Evolutionary conservation across 2,888 invertebrate species (phyloP), one percentile per base, ranked within the genome.

Genomic region (Chalcosyrphus nemorum): DNA sequence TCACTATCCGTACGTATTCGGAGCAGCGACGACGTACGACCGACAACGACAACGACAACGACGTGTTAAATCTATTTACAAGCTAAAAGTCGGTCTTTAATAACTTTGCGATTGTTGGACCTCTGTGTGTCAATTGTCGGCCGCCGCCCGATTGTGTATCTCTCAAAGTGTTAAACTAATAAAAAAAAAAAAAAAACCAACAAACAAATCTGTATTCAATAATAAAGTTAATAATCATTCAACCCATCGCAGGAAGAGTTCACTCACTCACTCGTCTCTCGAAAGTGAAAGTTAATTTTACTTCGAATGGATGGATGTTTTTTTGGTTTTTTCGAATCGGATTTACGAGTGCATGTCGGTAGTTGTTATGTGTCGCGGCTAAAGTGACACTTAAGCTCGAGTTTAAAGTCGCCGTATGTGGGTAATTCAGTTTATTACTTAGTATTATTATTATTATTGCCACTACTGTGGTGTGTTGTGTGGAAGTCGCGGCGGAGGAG

Each of bases 1-100:
- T 90, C 90, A 88, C 88, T 86, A 88, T 89, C 89, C 86, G 89
- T 89, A 88, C 89, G 89, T 89, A 89, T 89, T 88, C 89, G 88
- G 50, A 82, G 77, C 72, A 89, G 88, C 29, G 29, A 29, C 29
- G 29, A 29, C 88, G 88, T 24, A 89, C 88, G 88, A 88, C 86
- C 89, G 65, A 81, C 52, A 68, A 65, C 41, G 15, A 57, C 56
- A 54, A 47, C 17, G 7, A 66, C n/a, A n/a, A n/a, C n/a, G n/a
- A 65, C 43, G 47, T 52, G 61, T 19, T 6, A 35, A 57, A 17
- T 50, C 35, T 27, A 24, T 24, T 54, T 29, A 52, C n/a, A n/a
- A n/a, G n/a, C n/a, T n/a, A n/a, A n/a, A n/a, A n/a, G n/a, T n/a
- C n/a, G n/a, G n/a, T 41, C 19, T 21, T 41, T 38, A 45, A 71